Conservation (phyloP, 2,113 vertebrate species). For the Tragulus kanchil region DNA sequence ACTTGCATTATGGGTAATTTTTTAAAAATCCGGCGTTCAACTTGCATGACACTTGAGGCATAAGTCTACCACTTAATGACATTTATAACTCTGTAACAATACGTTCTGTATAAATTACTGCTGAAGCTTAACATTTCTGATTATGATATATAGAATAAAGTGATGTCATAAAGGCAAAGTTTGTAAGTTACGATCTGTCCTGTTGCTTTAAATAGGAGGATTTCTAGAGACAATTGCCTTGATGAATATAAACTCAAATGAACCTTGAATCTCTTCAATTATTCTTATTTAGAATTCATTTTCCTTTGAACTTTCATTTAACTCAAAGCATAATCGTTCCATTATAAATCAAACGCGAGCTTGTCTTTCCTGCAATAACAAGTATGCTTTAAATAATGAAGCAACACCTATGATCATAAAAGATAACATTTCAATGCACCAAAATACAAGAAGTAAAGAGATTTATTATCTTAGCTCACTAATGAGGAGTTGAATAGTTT, state of each 20-base stretch:
- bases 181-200: conserved; percentile 87
- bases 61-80: conserved; percentile 88
- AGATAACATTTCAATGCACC: conserved; percentile 81
- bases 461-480: conserved; percentile 73
- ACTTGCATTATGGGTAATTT: conserved; percentile 77
- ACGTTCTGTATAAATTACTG: conserved; percentile 86
- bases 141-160: conserved; percentile 86
- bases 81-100: conserved; percentile 87
- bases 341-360: conserved; percentile 84
- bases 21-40: conserved; percentile 84
- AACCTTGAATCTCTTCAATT: conserved; percentile 89
- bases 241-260: conserved; percentile 88
- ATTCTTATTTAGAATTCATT: conserved; percentile 89
- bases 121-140: conserved; percentile 86
- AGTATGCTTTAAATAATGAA: conserved; percentile 85
- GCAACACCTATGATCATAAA: conserved; percentile 87
- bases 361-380: conserved; percentile 83
- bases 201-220: conserved; percentile 86
- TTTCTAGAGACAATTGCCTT: conserved; percentile 87
- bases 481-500: conserved; percentile 72
- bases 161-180: conserved; percentile 86
- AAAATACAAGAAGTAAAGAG: conserved; percentile 79
- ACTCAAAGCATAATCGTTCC: conserved; percentile 85
- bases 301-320: conserved; percentile 87
- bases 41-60: conserved; percentile 81